Conservation (phyloP, 2,113 vertebrate species). For the Emydura subglobosa region DNA sequence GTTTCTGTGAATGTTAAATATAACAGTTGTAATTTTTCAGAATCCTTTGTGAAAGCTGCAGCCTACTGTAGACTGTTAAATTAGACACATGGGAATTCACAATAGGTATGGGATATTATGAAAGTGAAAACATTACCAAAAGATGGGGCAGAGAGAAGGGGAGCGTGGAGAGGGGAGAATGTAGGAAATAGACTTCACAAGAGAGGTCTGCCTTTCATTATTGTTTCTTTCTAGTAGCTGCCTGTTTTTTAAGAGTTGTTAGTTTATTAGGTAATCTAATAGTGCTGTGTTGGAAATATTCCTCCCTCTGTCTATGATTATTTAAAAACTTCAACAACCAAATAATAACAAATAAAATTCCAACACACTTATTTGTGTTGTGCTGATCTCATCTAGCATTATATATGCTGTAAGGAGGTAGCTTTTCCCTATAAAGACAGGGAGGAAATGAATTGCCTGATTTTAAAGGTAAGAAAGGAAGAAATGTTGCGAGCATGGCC, state of each 20-base stretch:
- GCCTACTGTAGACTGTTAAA: conserved; percentile 38
- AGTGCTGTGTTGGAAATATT: neutral
- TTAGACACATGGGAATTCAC: conserved; percentile 22
- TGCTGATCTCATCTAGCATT: neutral
- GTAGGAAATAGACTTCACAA: neutral
- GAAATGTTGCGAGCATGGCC: neutral
- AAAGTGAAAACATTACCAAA: neutral
- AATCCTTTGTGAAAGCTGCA: conserved; percentile 7
- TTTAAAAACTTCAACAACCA: neutral
- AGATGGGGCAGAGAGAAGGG: neutral
- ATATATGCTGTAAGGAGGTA: neutral
- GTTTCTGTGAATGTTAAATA: neutral
- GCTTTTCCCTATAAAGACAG: neutral
- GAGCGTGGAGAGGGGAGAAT: neutral
- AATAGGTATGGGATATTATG: conserved; percentile 5
- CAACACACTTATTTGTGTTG: neutral
- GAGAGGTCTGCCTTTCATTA: neutral
- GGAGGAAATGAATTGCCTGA: neutral
- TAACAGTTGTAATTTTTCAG: neutral
- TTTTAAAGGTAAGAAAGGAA: neutral
- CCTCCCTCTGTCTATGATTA: neutral
- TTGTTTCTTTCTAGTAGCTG: neutral
- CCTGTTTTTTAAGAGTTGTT: conserved; percentile 23
- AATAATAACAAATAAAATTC: neutral
- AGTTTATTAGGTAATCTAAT: neutral